Conservation (phyloP, 1,140 invertebrate species). For the Cyrtorhinus lividipennis region DNA sequence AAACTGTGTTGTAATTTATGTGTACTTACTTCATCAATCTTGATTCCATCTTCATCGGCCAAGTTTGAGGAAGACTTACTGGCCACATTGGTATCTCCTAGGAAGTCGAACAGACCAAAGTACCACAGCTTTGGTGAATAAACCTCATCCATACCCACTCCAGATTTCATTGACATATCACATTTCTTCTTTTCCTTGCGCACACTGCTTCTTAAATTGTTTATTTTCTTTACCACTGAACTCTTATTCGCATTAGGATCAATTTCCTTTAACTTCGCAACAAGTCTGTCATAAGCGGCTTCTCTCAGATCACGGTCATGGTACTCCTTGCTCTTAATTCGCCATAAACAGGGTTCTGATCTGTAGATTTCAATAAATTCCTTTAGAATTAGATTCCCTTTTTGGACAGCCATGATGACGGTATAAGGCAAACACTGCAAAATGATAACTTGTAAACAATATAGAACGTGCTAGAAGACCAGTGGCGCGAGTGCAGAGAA, state of each 20-base stretch:
- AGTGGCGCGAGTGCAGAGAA: too few species aligned
- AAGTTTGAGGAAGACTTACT: neutral
- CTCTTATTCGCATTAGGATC: conserved; percentile 24
- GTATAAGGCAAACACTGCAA: neutral
- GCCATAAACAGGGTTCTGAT: conserved; percentile 27
- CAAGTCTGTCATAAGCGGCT: conserved; percentile 25
- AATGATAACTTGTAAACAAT: neutral
- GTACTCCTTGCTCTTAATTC: conserved; percentile 27
- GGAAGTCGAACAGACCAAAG: conserved; percentile 26
- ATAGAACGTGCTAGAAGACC: too few species aligned
- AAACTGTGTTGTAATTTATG: too few species aligned
- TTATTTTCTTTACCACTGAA: conserved; percentile 26
- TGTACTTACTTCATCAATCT: too few species aligned
- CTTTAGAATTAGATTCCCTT: neutral
- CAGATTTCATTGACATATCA: conserved; percentile 23
- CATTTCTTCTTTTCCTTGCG: conserved; percentile 27
- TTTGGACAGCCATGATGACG: neutral
- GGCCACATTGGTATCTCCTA: conserved; percentile 23
- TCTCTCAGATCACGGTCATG: conserved; percentile 26
- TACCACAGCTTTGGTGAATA: conserved; percentile 27
- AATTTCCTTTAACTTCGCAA: conserved; percentile 26
- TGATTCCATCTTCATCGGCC: neutral
- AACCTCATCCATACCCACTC: conserved; percentile 23
- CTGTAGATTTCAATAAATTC: conserved; percentile 27
- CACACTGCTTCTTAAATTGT: conserved; percentile 27